Evolutionary conservation across 2,113 vertebrate genomes (phyloP).

Genomic region (Spea multiplicata): DNA sequence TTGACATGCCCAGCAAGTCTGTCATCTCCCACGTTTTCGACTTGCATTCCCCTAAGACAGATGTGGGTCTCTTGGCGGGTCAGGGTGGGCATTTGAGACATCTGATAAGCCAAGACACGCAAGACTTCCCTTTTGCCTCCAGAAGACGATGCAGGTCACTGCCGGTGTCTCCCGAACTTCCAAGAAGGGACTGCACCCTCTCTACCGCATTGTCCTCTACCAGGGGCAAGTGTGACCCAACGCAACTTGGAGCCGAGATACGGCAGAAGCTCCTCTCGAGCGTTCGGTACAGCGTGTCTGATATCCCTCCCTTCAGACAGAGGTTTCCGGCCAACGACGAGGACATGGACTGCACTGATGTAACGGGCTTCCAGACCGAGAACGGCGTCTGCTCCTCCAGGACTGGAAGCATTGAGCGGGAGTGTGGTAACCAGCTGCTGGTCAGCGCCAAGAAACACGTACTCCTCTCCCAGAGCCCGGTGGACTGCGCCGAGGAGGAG

Average conservation of each 20-base stretch:
- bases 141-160: slow-evolving; percentile 83
- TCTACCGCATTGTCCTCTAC: slow-evolving; percentile 63
- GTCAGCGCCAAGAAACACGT: slow-evolving; percentile 46
- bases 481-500: slow-evolving; percentile 46
- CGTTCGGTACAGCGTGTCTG: slow-evolving; percentile 80
- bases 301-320: slow-evolving; percentile 85
- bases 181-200: slow-evolving; percentile 67
- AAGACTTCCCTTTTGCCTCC: slow-evolving; percentile 66
- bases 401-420: slow-evolving; percentile 31
- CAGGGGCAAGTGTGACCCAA: slow-evolving; percentile 63
- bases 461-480: slow-evolving; percentile 41
- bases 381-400: slow-evolving; percentile 62
- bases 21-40: slow-evolving; percentile 94
- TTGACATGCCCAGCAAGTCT: slow-evolving; percentile 91
- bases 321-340: slow-evolving; percentile 68
- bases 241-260: slow-evolving; percentile 63
- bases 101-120: slow-evolving; percentile 61
- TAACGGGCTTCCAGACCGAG: slow-evolving; percentile 66
- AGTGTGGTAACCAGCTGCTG: slow-evolving; percentile 26
- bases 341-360: slow-evolving; percentile 87
- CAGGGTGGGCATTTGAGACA: slow-evolving; percentile 54
- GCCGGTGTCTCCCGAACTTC: slow-evolving; percentile 82
- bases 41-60: slow-evolving; percentile 79
- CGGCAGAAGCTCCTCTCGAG: slow-evolving; percentile 68
- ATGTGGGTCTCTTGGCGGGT: slow-evolving; percentile 57